Evolutionary conservation across 2,113 vertebrate species (phyloP).

Genomic region (Plestiodon gilberti): DNA sequence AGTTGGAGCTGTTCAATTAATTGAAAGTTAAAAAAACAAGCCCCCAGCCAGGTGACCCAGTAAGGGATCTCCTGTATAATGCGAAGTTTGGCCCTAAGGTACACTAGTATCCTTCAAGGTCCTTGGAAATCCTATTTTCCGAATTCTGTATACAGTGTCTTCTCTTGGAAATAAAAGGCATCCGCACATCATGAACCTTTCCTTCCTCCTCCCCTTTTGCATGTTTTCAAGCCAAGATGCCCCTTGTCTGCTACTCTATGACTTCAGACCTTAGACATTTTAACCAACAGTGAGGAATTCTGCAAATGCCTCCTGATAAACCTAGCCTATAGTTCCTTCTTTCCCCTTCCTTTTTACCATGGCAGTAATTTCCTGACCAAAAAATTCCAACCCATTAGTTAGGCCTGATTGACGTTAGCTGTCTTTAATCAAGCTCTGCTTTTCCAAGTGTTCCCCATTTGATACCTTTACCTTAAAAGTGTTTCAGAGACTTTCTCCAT

Average conservation of each 20-base stretch:
- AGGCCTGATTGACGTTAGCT: slow-evolving; percentile 78
- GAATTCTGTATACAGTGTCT: slow-evolving; percentile 57
- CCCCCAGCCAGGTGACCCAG: neutral
- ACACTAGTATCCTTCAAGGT: slow-evolving; percentile 58
- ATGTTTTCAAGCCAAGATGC: slow-evolving; percentile 72
- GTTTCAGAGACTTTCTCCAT: slow-evolving; percentile 57
- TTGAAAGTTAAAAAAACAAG: neutral
- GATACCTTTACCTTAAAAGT: slow-evolving; percentile 73
- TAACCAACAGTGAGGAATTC: slow-evolving; percentile 77
- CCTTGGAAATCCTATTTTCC: slow-evolving; percentile 57
- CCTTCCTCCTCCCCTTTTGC: slow-evolving; percentile 63
- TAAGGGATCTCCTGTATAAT: neutral
- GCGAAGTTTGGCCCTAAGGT: slow-evolving; percentile 36
- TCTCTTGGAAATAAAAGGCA: slow-evolving; percentile 66
- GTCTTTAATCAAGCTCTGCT: slow-evolving; percentile 82
- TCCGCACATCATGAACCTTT: slow-evolving; percentile 64
- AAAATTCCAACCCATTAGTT: slow-evolving; percentile 83
- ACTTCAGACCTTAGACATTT: slow-evolving; percentile 80
- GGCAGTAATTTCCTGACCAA: slow-evolving; percentile 77
- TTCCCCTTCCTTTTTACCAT: slow-evolving; percentile 65
- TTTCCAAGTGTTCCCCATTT: slow-evolving; percentile 80
- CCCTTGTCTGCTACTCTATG: slow-evolving; percentile 73
- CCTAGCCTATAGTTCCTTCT: slow-evolving; percentile 70
- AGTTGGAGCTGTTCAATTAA: neutral
- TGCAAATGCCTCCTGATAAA: slow-evolving; percentile 74